A percentile compares a stretch with the other conserved stretches of the same genome.
These are phyloP conservation scores for Lepidochitona cinerea DNA, from an alignment of 2,888 invertebrate genomes.

Conservation along the genomic window DNA sequence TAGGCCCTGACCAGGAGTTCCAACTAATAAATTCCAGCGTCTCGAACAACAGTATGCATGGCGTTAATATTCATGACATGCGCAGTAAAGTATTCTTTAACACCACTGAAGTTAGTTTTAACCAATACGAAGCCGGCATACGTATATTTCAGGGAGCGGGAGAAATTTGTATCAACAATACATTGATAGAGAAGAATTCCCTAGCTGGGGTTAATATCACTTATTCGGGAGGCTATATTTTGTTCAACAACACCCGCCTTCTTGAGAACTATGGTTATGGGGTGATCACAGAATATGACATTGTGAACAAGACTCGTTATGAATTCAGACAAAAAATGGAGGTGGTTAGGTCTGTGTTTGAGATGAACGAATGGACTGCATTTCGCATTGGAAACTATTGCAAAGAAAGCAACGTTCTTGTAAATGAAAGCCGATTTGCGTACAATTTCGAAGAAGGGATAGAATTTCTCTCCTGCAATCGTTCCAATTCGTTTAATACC, in stretches of 20 bases:
- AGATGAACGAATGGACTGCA: constrained; percentile 89
- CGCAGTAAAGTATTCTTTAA: constrained; percentile 91
- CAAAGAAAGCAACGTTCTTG: constrained; percentile 73
- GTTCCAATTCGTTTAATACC: constrained; percentile 50
- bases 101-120: constrained; percentile 84
- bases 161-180: constrained; percentile 93
- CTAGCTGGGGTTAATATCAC: constrained; percentile 90
- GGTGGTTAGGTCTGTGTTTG: constrained; percentile 88
- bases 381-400: constrained; percentile 95
- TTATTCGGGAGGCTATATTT: constrained; percentile 93
- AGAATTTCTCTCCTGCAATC: constrained; percentile 89
- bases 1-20: constrained; percentile 61
- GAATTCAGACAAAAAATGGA: constrained; percentile 55
- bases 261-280: constrained; percentile 88
- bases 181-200: constrained; percentile 87
- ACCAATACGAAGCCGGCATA: constrained; percentile 87
- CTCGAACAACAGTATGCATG: constrained; percentile 92
- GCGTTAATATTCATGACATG: constrained; percentile 93
- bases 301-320: constrained; percentile 60
- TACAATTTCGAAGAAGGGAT: constrained; percentile 84
- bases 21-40: constrained; percentile 87
- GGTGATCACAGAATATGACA: constrained; percentile 60
- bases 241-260: constrained; percentile 88
- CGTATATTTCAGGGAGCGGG: constrained; percentile 92
- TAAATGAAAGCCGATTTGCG: constrained; percentile 94